Evolutionary conservation across 2,797 vertebrate species (phyloP), one percentile per base, ranked within the genome.

Genomic region (Tenualosa thibaudeaui): DNA sequence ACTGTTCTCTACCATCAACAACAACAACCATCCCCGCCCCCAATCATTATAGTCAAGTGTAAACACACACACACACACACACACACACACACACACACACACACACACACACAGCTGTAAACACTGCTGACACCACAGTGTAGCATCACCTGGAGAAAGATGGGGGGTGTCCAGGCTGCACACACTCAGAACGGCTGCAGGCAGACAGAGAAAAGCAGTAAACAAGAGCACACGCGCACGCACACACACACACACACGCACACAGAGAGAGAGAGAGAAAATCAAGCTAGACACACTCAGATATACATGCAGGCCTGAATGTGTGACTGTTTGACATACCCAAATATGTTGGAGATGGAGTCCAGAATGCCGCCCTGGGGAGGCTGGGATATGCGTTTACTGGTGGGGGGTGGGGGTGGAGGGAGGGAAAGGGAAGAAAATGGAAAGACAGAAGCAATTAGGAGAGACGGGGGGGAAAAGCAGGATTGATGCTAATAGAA

Each of bases 331-430:
- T 92, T 94, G 94, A 96, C 97, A 88, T 96, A 99, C 98, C 98
- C 97, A 94, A 99, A 99, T 81, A 99, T 99, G 96, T 97, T 98
- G 94, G 96, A 96, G 96, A 99, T 97, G 94, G 98, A 99, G 91
- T 99, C 98, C 89, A 99, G 96, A 90, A 99, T 96, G 87, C 97
- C 96, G 88, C 94, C 96, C 86, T 96, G 96, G 90, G 97, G 96
- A 87, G 95, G 93, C 94, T 97, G 97, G 84, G 96, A 95, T 85
- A 92, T 93, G 91, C 97, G 96, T 94, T 97, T 98, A 95, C 98
- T 98, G 94, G 43, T 51, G 50, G 8, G 50, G 10, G 19, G 50
- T 12, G 19, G 54, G 54, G 54, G 19, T 19, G 15, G 19, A 56
- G 54, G 54, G 54, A 19, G 54, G 12, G 5, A 81, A 7, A 50